Base-by-base conservation (phyloP, 2,113 vertebrate genomes). In the Ophthalmotilapia sp. region DNA sequence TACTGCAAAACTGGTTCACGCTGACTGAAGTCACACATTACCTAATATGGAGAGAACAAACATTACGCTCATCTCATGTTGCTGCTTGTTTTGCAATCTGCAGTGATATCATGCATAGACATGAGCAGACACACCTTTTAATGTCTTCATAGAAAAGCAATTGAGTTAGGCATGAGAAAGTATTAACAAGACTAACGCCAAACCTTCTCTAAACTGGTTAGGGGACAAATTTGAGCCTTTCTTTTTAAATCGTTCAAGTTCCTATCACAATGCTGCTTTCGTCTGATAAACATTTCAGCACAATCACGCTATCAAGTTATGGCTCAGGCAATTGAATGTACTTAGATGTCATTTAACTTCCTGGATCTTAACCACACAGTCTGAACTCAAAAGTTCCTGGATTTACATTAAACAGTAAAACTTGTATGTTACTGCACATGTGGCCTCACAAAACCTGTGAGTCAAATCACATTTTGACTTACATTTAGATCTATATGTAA, bases 51-150 rank as follows among this genome's bases (percentile, higher is more conserved):
- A 83, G 15, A 91, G 65, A 88, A 83, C 86, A 92, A 92, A 83
- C 82, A 87, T 33, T 47, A 45, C 19, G 11, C 62, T 65, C 89
- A 82, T 91, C 86, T 92, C 94, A 68, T 86, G 94, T 83, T 90
- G 55, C 89, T 79, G 90, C 95, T 92, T 93, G 94, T 90, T 93
- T 93, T 88, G 90, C 89, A 90, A 68, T 90, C 90, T 11, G 29
- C 75, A 56, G 81, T 91, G 87, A 91, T 90, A 91, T 93, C 93
- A 90, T 93, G 92, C 92, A 83, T 70, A 84, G 94, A 93, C 95
- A 91, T 49, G 95, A 94, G 91, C 80, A 58, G 94, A 92, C 95
- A 94, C 94, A 93, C 94, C 95, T 94, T 91, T 53, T 9, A 81
- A 26, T 91, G 86, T 90, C 90, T 84, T 85, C 77, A 62, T 38